Conservation (phyloP, 2,888 invertebrate species). For the Scaptomyza reducta region DNA sequence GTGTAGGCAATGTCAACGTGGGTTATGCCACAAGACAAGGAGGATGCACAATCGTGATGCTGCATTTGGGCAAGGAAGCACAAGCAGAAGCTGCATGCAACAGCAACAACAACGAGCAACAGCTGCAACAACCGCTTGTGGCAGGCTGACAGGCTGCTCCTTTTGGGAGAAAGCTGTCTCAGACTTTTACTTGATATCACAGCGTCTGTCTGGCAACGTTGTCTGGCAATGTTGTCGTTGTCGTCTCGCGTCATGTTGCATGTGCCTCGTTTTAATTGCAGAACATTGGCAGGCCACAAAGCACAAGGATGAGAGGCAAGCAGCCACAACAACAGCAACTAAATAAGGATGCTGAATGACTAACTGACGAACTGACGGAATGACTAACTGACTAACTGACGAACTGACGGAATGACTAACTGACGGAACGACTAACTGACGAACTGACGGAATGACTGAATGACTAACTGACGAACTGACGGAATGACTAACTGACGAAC, state of each 20-base stretch:
- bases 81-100: constrained; percentile 5
- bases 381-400: background rate
- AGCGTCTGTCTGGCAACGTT: background rate
- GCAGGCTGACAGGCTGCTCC: constrained; percentile 52
- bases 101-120: background rate
- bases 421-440: background rate
- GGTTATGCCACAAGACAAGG: constrained; percentile 72
- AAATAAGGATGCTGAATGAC: background rate
- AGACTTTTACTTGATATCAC: constrained; percentile 66
- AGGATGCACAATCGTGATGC: constrained; percentile 64
- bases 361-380: background rate
- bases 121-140: constrained; percentile 10
- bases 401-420: too few species aligned
- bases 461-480: constrained; percentile 16
- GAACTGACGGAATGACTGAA: constrained; percentile 29
- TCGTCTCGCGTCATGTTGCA: constrained; percentile 34
- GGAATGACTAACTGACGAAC: constrained; percentile 8
- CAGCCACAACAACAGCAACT: constrained; percentile 3
- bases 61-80: constrained; percentile 50
- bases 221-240: constrained; percentile 10
- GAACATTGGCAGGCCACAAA: constrained; percentile 51
- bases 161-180: constrained; percentile 72
- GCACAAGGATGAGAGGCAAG: background rate
- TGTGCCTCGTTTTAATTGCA: constrained; percentile 75
- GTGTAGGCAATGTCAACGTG: constrained; percentile 69